phyloP scores from a whole-genome alignment of 2,113 vertebrate genomes.

The Aythya baeri region DNA sequence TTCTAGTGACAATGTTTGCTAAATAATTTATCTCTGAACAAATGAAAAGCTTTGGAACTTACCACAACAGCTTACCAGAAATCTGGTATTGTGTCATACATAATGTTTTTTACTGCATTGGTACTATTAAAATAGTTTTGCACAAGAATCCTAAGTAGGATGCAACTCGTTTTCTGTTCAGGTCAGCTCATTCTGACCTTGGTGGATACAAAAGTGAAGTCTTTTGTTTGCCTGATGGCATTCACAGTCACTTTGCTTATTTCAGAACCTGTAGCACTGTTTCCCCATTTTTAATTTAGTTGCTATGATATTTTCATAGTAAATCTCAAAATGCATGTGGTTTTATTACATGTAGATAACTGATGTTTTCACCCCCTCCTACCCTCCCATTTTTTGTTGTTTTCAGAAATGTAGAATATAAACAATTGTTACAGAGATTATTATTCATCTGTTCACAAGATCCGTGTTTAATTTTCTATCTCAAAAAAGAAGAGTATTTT shows the following conservation, averaged over 20 bases:
- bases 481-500: not conserved
- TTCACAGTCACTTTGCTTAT: not conserved
- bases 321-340: not conserved
- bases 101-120: not conserved
- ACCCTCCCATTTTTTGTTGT: accelerated
- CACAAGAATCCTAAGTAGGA: not conserved
- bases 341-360: not conserved
- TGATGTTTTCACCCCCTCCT: accelerated
- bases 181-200: not conserved
- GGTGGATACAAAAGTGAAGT: not conserved
- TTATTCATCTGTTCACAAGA: not conserved
- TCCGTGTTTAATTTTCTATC: not conserved
- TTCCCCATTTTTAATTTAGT: not conserved
- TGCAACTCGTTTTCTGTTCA: not conserved
- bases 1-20: not conserved
- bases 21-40: not conserved
- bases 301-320: not conserved
- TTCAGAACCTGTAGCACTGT: not conserved
- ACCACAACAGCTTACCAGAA: not conserved
- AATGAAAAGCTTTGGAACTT: not conserved
- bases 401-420: not conserved
- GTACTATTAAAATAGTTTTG: not conserved
- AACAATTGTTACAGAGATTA: not conserved
- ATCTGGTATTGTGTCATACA: not conserved
- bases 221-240: not conserved